These are phyloP conservation scores for Anaspis maculata DNA, from an alignment of 2,888 invertebrate species.

Conservation along the genomic window DNA sequence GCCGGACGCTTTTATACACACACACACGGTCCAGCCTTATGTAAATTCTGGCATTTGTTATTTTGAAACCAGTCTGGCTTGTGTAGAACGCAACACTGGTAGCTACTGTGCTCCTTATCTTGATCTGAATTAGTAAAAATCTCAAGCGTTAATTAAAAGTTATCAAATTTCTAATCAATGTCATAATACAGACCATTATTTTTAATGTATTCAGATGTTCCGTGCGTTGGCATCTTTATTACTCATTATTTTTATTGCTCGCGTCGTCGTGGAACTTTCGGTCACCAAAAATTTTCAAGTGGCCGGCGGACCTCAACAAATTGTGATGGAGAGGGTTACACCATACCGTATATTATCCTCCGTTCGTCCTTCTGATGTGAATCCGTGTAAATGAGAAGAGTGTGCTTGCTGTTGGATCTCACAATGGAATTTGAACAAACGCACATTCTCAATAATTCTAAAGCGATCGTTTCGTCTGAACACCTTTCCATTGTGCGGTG, in stretches of 20 bases:
- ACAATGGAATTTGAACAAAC: slow-evolving; percentile 14
- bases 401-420: no score
- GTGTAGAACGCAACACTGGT: slow-evolving; percentile 28
- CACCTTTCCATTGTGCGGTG: slow-evolving; percentile 19
- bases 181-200: slow-evolving; percentile 28
- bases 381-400: no score
- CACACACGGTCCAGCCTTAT: slow-evolving; percentile 8
- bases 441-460: slow-evolving; percentile 8
- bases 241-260: slow-evolving; percentile 25
- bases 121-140: slow-evolving; percentile 32
- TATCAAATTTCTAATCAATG: slow-evolving; percentile 28
- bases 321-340: no score
- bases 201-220: slow-evolving; percentile 25
- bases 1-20: no score
- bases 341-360: no score
- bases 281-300: no score
- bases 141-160: slow-evolving; percentile 31
- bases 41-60: slow-evolving; percentile 16
- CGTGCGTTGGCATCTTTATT: slow-evolving; percentile 25
- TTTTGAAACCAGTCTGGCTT: slow-evolving; percentile 16
- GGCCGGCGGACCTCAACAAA: no score
- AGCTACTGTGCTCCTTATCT: slow-evolving; percentile 29
- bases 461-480: slow-evolving; percentile 16
- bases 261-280: no score
- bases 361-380: no score